Percentiles rank a stretch among this genome's conserved stretches.
Conservation (phyloP, 2,113 vertebrate species). For the Prionailurus bengalensis region DNA sequence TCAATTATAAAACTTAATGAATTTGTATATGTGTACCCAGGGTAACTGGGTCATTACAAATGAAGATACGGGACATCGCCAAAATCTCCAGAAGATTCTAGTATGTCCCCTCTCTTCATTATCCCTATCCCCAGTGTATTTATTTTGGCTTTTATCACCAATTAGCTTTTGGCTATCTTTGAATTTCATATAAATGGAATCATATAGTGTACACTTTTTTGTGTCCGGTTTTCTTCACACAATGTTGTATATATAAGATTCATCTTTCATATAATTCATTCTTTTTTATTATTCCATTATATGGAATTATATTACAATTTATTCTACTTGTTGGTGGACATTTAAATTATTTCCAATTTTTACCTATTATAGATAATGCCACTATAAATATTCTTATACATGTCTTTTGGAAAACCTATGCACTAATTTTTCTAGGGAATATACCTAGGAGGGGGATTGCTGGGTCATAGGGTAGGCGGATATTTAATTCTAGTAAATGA, state of each 20-base stretch:
- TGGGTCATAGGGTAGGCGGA: neutral
- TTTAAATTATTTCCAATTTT: slow-evolving; percentile 21
- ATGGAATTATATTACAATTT: neutral
- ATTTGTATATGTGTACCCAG: neutral
- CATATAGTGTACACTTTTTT: neutral
- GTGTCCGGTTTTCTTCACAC: neutral
- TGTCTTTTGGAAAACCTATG: neutral
- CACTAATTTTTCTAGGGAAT: neutral
- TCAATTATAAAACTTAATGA: neutral
- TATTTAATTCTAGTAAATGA: slow-evolving; percentile 5
- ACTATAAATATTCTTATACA: neutral
- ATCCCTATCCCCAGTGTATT: neutral
- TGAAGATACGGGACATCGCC: neutral
- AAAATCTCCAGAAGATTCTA: neutral
- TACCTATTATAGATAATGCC: neutral
- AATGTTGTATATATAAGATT: neutral
- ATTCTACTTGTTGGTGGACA: neutral
- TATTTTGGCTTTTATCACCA: neutral
- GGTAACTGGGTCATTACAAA: neutral
- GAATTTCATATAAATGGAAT: neutral
- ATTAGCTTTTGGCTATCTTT: neutral
- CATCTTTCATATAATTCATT: neutral
- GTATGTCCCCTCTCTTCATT: neutral
- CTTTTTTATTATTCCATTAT: neutral
- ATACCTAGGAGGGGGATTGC: neutral